phyloP scores from a whole-genome alignment of 2,113 vertebrate genomes.

The Perca schrenkii region DNA sequence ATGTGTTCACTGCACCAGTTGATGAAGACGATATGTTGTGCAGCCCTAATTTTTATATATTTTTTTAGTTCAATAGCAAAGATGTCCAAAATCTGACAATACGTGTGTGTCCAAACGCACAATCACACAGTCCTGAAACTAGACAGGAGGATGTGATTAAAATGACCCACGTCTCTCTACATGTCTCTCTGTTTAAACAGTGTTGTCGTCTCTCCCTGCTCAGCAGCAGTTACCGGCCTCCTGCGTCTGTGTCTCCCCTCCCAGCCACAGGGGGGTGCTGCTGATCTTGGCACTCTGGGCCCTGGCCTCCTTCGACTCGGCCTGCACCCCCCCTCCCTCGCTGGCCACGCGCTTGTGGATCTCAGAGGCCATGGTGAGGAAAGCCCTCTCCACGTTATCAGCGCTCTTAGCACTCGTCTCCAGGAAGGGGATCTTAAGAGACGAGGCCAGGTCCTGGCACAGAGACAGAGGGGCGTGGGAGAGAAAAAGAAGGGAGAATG shows the following conservation, averaged over 20 bases:
- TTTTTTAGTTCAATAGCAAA: slow-evolving; percentile 23
- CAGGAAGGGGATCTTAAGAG: slow-evolving; percentile 94
- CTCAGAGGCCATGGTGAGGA: slow-evolving; percentile 98
- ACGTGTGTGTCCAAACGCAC: neutral
- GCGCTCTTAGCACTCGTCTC: slow-evolving; percentile 98
- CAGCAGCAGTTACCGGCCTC: slow-evolving; percentile 80
- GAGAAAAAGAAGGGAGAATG: no score
- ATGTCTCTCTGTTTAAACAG: neutral
- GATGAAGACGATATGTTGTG: no score
- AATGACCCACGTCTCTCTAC: neutral
- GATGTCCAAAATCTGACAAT: slow-evolving; percentile 16
- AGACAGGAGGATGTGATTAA: neutral
- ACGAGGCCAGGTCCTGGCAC: slow-evolving; percentile 93
- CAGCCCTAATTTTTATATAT: neutral
- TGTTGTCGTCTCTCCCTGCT: neutral
- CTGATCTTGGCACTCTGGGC: slow-evolving; percentile 85
- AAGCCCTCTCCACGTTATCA: slow-evolving; percentile 96
- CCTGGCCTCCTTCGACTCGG: slow-evolving; percentile 67
- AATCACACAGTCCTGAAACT: neutral
- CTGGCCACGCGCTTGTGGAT: slow-evolving; percentile 95
- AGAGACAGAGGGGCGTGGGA: neutral
- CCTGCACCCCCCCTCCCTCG: slow-evolving; percentile 75
- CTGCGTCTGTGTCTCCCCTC: slow-evolving; percentile 73
- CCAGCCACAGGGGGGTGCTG: slow-evolving; percentile 89
- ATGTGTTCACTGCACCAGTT: no score